A percentile compares a stretch with the other conserved stretches of the same genome.
These are phyloP conservation scores for Nephrotoma appendiculata DNA, from an alignment of 2,888 invertebrate species.

Conservation along the genomic window DNA sequence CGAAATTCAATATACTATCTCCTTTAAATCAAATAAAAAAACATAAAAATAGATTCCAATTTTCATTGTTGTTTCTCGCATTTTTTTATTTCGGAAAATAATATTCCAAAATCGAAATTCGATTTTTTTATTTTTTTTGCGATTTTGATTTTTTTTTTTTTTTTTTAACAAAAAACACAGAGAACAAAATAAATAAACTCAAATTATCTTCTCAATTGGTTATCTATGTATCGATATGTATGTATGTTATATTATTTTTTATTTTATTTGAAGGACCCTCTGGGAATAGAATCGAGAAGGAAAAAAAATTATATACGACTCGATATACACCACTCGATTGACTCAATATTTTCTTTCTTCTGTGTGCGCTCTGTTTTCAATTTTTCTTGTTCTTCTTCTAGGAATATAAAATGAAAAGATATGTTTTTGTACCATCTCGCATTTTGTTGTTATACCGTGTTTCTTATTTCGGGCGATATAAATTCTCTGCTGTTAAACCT, in stretches of 20 bases:
- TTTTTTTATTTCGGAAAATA: neutral
- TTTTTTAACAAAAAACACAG: neutral
- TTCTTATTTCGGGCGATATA: neutral
- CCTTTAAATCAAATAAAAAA: neutral
- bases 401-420: neutral
- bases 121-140: too few species aligned
- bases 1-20: neutral
- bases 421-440: neutral
- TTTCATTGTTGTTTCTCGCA: neutral
- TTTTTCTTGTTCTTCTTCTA: neutral
- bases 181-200: neutral
- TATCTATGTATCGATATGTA: neutral
- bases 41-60: neutral
- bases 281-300: neutral
- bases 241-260: neutral
- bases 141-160: too few species aligned
- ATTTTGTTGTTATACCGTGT: neutral
- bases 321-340: neutral
- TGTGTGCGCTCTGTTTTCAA: neutral
- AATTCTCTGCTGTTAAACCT: neutral
- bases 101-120: neutral
- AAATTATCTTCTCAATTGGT: neutral
- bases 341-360: neutral
- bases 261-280: neutral
- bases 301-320: neutral